A percentile compares a stretch with the other conserved stretches of the same genome.
These are phyloP conservation scores for Aphelinus certus DNA, from an alignment of 1,140 invertebrate genomes.

Conservation along the genomic window DNA sequence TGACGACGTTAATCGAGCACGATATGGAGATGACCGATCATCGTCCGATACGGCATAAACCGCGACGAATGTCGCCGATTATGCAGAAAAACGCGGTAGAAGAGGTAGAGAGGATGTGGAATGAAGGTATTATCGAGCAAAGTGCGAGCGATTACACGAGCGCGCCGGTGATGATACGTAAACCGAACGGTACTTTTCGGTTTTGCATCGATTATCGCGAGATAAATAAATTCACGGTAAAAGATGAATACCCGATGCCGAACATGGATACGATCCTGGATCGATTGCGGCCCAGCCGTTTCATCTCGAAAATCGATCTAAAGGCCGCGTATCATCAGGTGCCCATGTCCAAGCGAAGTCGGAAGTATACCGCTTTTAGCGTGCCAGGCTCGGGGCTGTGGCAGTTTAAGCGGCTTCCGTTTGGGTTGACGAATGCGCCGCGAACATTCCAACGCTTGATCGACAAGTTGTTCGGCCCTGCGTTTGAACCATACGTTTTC, in stretches of 20 bases:
- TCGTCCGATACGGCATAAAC: slow-evolving; percentile 26
- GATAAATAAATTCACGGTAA: slow-evolving; percentile 32
- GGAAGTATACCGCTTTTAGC: slow-evolving; percentile 47
- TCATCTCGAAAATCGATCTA: slow-evolving; percentile 17
- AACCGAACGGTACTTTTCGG: slow-evolving; percentile 44
- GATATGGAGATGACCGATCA: slow-evolving; percentile 11
- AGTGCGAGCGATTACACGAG: slow-evolving; percentile 48
- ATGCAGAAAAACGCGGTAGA: slow-evolving; percentile 9
- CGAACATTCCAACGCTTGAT: slow-evolving; percentile 36
- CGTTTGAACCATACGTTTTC: slow-evolving; percentile 41
- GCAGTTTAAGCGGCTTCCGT: slow-evolving; percentile 50
- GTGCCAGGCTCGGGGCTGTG: slow-evolving; percentile 48
- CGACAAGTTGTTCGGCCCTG: slow-evolving; percentile 46
- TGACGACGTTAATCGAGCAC: neutral
- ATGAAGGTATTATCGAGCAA: slow-evolving; percentile 46
- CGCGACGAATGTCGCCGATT: slow-evolving; percentile 3
- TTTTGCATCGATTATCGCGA: slow-evolving; percentile 44
- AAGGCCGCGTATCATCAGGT: slow-evolving; percentile 26
- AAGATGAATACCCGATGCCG: slow-evolving; percentile 43
- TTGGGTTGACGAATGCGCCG: slow-evolving; percentile 47
- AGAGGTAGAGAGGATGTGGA: slow-evolving; percentile 43
- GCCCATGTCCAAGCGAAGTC: slow-evolving; percentile 1
- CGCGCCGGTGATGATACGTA: slow-evolving; percentile 46
- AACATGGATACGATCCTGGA: slow-evolving; percentile 6
- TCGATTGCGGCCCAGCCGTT: neutral